A percentile compares a stretch with the other conserved stretches of the same genome.
phyloP scores from a whole-genome alignment of 2,797 vertebrate species.

The Mormyrus hasselquistii region DNA sequence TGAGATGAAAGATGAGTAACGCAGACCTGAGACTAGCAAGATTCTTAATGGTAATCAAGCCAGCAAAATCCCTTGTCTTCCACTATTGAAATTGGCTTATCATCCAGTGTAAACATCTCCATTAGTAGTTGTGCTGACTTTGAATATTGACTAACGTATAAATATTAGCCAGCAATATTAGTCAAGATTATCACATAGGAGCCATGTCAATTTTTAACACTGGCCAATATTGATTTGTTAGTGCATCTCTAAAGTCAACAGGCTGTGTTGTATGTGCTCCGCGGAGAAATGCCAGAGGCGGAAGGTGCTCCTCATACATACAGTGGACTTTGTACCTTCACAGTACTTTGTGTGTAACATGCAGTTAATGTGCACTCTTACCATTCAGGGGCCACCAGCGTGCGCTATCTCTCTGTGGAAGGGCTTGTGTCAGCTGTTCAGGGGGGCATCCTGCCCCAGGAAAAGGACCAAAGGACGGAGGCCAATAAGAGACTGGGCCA shows the following conservation, averaged over 20 bases:
- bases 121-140: neutral
- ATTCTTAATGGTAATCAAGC: neutral
- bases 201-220: neutral
- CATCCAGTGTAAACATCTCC: neutral
- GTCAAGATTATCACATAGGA: neutral
- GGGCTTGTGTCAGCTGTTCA: constrained; percentile 87
- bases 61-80: neutral
- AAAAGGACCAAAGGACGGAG: constrained; percentile 59
- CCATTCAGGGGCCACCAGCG: constrained; percentile 81
- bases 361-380: neutral
- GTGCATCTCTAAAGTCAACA: neutral
- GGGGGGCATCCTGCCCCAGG: constrained; percentile 61
- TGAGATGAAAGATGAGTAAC: neutral
- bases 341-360: neutral
- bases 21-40: neutral
- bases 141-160: neutral
- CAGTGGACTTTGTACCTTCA: neutral
- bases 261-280: neutral
- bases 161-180: neutral
- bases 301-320: neutral
- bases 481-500: constrained; percentile 65
- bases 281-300: neutral
- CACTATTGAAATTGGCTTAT: neutral
- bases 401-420: constrained; percentile 88
- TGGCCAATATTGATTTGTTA: neutral